Evolutionary conservation across 2,888 invertebrate species (phyloP).

Genomic region (Pollenia griseotomentosa): DNA sequence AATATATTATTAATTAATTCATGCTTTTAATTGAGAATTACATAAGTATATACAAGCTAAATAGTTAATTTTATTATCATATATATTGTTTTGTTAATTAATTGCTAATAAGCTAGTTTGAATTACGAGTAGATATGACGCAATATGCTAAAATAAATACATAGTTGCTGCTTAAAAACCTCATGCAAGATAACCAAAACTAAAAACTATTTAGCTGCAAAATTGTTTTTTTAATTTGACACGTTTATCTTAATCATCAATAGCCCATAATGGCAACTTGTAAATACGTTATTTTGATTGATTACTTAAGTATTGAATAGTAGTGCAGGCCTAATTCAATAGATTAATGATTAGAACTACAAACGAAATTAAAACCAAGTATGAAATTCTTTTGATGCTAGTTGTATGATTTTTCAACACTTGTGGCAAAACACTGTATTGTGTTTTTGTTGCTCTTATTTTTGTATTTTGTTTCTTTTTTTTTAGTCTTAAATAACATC

Average conservation of each 20-base stretch:
- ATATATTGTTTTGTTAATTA: neutral
- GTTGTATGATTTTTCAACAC: conserved; percentile 32
- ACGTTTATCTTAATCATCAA: conserved; percentile 35
- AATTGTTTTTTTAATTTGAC: conserved; percentile 32
- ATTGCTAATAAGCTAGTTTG: conserved; percentile 1
- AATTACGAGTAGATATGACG: conserved; percentile 6
- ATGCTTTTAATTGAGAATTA: conserved; percentile 16
- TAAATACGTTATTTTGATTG: conserved; percentile 57
- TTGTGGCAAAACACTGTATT: conserved; percentile 18
- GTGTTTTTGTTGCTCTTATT: conserved; percentile 11
- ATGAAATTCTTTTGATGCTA: conserved; percentile 9
- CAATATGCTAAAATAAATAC: conserved; percentile 20
- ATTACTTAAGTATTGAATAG: conserved; percentile 21
- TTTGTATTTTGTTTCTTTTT: conserved; percentile 20
- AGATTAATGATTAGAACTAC: conserved; percentile 28
- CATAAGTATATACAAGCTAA: neutral
- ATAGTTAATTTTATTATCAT: too few species aligned
- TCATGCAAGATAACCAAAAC: neutral
- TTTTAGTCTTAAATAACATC: neutral
- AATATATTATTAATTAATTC: neutral
- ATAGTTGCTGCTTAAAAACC: conserved; percentile 27
- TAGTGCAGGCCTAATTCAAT: neutral
- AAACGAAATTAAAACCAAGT: conserved; percentile 13
- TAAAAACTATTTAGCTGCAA: conserved; percentile 15
- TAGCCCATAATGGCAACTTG: conserved; percentile 43